Percentiles rank a stretch among this genome's conserved stretches.
Evolutionary conservation across 1,140 invertebrate species (phyloP).

Genomic region (Drosophila carrolli): DNA sequence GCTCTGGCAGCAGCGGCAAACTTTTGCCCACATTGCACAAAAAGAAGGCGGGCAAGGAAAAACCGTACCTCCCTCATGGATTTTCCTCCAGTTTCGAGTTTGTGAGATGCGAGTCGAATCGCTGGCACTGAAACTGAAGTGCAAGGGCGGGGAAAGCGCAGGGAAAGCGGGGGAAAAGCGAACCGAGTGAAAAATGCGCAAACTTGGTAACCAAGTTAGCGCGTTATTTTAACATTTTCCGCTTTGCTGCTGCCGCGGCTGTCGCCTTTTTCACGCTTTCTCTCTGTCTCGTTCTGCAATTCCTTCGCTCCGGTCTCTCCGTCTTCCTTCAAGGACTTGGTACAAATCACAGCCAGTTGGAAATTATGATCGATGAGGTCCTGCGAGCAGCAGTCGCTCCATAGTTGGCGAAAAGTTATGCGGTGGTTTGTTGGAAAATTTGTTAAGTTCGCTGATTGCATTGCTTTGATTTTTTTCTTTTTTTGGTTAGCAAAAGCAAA

Average conservation of each 20-base stretch:
- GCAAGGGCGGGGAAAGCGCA: neutral
- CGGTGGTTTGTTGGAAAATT: conserved; percentile 72
- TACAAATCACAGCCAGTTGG: conserved; percentile 77
- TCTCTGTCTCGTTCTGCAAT: conserved; percentile 3
- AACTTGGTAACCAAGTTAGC: conserved; percentile 83
- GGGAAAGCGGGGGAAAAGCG: conserved; percentile 33
- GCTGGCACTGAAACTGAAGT: conserved; percentile 24
- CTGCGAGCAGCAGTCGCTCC: conserved; percentile 40
- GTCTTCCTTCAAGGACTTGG: conserved; percentile 65
- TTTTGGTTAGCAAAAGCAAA: neutral
- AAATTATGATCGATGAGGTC: conserved; percentile 80
- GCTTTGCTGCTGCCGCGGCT: conserved; percentile 65
- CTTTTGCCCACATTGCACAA: conserved; percentile 81
- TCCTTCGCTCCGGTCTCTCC: conserved; percentile 10
- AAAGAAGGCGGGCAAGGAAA: conserved; percentile 51
- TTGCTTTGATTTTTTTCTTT: conserved; percentile 27
- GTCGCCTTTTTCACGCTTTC: conserved; percentile 56
- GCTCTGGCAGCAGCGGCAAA: conserved; percentile 74
- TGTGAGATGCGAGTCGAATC: conserved; percentile 53
- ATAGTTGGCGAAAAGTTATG: conserved; percentile 50
- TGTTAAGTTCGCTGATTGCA: conserved; percentile 75
- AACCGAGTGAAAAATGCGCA: conserved; percentile 80
- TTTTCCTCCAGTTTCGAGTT: conserved; percentile 20
- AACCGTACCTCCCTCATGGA: conserved; percentile 20
- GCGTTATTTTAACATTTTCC: conserved; percentile 83